phyloP scores from a whole-genome alignment of 2,888 invertebrate species.

The Cryptocephalus moraei region DNA sequence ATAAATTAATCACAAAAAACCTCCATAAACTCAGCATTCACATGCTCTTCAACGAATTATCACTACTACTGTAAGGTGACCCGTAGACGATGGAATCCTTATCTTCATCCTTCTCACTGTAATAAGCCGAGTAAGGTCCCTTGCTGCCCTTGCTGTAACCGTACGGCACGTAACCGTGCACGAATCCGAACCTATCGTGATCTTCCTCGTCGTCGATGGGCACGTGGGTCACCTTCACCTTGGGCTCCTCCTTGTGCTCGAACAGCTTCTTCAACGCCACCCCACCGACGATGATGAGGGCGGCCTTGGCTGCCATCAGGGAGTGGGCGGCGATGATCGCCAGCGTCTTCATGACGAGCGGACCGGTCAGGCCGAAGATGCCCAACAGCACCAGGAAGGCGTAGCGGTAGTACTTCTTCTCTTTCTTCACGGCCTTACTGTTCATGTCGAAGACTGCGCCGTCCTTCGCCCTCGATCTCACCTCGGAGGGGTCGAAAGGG shows the following conservation, averaged over 20 bases:
- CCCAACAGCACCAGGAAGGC: conserved; percentile 33
- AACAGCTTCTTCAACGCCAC: conserved; percentile 62
- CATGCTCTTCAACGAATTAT: neutral
- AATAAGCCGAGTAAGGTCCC: conserved; percentile 13
- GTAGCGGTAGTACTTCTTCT: conserved; percentile 27
- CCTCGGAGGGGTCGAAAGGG: no score
- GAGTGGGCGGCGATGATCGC: conserved; percentile 63
- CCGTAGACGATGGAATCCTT: conserved; percentile 9
- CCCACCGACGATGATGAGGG: conserved; percentile 60
- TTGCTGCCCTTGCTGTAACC: conserved; percentile 5
- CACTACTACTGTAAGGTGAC: neutral
- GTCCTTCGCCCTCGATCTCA: no score
- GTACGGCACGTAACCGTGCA: conserved; percentile 10
- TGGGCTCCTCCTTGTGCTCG: conserved; percentile 54
- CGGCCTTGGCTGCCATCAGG: conserved; percentile 62
- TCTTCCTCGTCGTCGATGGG: conserved; percentile 23
- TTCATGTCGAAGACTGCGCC: conserved; percentile 12
- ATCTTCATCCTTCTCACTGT: conserved; percentile 5
- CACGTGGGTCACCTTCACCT: conserved; percentile 57
- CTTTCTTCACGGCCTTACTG: conserved; percentile 18
- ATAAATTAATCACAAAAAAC: conserved; percentile 1
- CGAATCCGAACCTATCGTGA: conserved; percentile 23
- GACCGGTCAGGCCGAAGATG: conserved; percentile 54
- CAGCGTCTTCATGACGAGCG: conserved; percentile 57
- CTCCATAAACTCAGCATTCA: neutral